Evolutionary conservation across 2,888 invertebrate genomes (phyloP), one percentile per base, ranked within the genome.

Genomic region (Agrochola lota): DNA sequence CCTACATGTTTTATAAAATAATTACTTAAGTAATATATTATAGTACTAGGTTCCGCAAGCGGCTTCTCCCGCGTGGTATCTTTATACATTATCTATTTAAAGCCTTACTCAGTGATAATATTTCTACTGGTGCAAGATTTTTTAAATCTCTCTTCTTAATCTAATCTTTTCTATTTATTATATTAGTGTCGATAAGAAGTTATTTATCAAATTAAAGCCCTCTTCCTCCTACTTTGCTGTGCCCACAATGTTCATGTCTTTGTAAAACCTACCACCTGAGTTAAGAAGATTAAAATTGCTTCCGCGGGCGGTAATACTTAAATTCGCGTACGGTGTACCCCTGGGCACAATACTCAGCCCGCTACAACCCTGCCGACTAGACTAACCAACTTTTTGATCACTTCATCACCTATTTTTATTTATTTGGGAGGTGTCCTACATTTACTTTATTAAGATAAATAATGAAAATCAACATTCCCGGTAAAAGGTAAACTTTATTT

Each of bases 261-360:
- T n/a, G 4, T n/a, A 55, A 11, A 11, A n/a, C 11, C 55, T 57
- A 23, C 3, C 23, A 23, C 55, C 3, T 55, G n/a, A 55, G 55
- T 55, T 23, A 23, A 23, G 52, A 52, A n/a, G n/a, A 12, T 62
- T 40, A 23, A 15, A 63, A 63, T 35, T 30, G 15, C 23, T 63
- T 23, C 15, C 62, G 7, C 12, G 62, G 35, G 20, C 23, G 12
- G 12, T 63, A 3, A 12, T 62, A 62, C 20, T 60, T 62, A 23
- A 23, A 55, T 23, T 23, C 3, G 9, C 8, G 9, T n/a, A 57
- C 1, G n/a, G n/a, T 57, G 52, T 23, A 30, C 7, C 7, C 7
- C n/a, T 30, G 30, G 71, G 71, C 11, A 46, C 12, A 9, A 57
- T 30, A 73, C 73, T 73, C 17, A 30, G 73, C 23, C 73, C 43